A percentile compares a stretch with the other conserved stretches of the same genome.
Evolutionary conservation across 2,113 vertebrate genomes (phyloP).

Genomic region (Corydoras maculifer): DNA sequence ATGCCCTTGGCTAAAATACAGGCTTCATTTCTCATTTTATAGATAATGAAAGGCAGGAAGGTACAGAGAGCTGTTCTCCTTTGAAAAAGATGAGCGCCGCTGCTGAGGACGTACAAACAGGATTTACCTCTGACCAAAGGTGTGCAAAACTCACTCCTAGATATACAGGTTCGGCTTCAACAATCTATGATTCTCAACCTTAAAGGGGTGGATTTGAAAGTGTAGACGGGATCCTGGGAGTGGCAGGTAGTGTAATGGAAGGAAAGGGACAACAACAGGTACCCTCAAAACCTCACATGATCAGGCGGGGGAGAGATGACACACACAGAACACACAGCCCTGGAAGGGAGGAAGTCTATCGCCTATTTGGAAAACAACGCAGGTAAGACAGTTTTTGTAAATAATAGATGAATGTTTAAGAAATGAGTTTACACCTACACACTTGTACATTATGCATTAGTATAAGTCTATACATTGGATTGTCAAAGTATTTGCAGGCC

Average conservation of each 20-base stretch:
- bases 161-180: constrained; percentile 9
- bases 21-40: not conserved
- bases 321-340: constrained; percentile 24
- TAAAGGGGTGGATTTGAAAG: not conserved
- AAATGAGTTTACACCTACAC: too few species aligned
- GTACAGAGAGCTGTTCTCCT: constrained; percentile 35
- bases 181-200: not conserved
- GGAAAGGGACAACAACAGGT: constrained; percentile 4
- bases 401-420: too few species aligned
- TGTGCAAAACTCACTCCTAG: constrained; percentile 7
- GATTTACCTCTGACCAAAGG: constrained; percentile 23
- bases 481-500: not conserved
- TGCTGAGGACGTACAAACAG: constrained; percentile 3
- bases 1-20: not conserved
- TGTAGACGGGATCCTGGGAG: constrained; percentile 2
- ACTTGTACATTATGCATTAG: too few species aligned
- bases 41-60: constrained; percentile 14
- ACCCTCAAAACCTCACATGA: not conserved
- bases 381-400: constrained; percentile 20
- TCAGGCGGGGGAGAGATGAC: constrained; percentile 13
- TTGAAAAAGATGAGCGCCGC: constrained; percentile 31
- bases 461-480: not conserved
- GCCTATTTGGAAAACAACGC: constrained; percentile 30
- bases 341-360: constrained; percentile 33
- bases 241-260: constrained; percentile 10